Base-by-base conservation (phyloP, 2,113 vertebrate species). In the Pelecanus crispus region DNA sequence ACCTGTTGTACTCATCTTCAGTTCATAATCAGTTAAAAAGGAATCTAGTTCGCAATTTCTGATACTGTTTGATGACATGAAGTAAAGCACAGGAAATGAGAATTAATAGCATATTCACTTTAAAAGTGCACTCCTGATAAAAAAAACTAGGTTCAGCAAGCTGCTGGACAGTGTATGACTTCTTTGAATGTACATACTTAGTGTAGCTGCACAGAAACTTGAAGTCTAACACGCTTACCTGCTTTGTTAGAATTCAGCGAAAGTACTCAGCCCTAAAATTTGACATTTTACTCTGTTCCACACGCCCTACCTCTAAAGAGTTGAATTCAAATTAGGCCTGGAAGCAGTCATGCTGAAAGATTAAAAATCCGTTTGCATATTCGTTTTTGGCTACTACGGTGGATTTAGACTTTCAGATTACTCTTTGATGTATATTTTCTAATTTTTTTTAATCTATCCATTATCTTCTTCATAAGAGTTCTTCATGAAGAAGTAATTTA, bases 151-250 rank as follows among this genome's bases (percentile, higher is more conserved):
- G 38, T 17, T 53, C 19, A 65, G 24, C 29, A 85, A 59, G 26
- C 3, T 4, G 1, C 40, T 28, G 20, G 29, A 38, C 25, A 70
- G 55, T 2, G 1, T 53, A 5, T 8, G 9, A 49, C n/a, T 49
- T 77, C 78, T 16, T 6, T 66, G 59, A 90, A 86, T 14, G 36
- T 25, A 73, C 12, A 22, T 14, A 81, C 7, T 42, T 31, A 65
- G 10, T 13, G 8, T 25, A 62, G 32, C 10, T 44, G 32, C 38
- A 68, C 19, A 88, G 66, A 86, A 77, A 8, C 8, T 42, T 49
- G 8, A 72, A 40, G 10, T 65, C 86, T 81, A 80, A 50, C 68
- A 65, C 8, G 12, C 14, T 77, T 52, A 49, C 14, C 61, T 68
- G 17, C 17, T 88, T 86, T 88, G 28, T 45, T 45, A 81, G 45